These are phyloP conservation scores for Tauraco erythrolophus DNA, from an alignment of 2,113 vertebrate genomes.

Conservation along the genomic window DNA sequence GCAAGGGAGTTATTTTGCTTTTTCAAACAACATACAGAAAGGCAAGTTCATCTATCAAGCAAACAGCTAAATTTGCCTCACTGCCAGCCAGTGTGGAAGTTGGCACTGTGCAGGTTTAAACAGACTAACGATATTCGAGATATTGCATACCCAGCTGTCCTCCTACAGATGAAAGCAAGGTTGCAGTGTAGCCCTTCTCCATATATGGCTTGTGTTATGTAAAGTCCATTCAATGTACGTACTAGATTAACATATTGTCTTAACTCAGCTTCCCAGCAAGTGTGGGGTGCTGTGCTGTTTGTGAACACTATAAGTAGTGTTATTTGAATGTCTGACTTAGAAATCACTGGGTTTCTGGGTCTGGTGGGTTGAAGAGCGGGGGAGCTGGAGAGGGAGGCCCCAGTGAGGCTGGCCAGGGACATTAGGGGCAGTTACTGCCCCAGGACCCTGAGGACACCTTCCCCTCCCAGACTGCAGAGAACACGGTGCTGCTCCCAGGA, in stretches of 20 bases:
- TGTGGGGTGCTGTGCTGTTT: background rate
- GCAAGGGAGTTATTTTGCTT: background rate
- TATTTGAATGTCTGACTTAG: background rate
- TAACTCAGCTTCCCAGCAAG: background rate
- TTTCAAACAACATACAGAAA: background rate
- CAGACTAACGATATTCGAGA: background rate
- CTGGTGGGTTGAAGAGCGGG: background rate
- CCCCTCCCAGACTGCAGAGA: background rate
- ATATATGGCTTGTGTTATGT: background rate
- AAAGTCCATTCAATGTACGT: background rate
- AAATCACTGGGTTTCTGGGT: background rate
- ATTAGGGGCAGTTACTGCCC: background rate
- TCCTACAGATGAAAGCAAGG: background rate
- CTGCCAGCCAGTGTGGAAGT: background rate
- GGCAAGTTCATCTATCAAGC: background rate
- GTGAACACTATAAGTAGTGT: background rate
- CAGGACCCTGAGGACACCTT: background rate
- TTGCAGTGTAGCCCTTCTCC: background rate
- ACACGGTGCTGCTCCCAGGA: background rate
- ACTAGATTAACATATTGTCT: background rate
- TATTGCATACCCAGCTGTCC: background rate
- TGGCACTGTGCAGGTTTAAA: background rate
- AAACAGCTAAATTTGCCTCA: background rate
- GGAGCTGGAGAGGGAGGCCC: background rate
- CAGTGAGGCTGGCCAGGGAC: background rate